These are phyloP conservation scores for Rhopalosiphum padi DNA, from an alignment of 1,140 invertebrate genomes.

Conservation along the genomic window DNA sequence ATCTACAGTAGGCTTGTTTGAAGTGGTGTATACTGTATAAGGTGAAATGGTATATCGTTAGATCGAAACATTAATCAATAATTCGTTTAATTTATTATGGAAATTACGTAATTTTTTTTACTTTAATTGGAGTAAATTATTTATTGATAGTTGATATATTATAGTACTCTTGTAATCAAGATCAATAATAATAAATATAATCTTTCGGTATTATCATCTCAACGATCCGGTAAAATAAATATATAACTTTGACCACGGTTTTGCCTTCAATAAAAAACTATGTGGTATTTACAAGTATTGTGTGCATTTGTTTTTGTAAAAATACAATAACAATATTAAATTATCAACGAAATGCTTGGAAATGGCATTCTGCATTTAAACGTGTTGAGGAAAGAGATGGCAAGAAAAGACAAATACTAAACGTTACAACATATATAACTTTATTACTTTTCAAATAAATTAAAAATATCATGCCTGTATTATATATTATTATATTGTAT, in stretches of 20 bases:
- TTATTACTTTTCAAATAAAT: slow-evolving; percentile 35
- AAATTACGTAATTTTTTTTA: not conserved
- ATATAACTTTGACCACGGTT: not conserved
- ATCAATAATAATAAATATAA: not conserved
- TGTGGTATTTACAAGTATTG: no score
- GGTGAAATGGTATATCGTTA: not conserved
- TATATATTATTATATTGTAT: not conserved
- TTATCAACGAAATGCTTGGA: not conserved
- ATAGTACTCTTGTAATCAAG: not conserved
- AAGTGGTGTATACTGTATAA: not conserved
- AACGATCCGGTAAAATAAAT: not conserved
- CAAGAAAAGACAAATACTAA: not conserved
- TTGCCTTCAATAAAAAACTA: not conserved
- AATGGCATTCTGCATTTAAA: not conserved
- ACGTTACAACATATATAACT: not conserved
- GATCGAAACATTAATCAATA: not conserved
- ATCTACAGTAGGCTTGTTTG: not conserved
- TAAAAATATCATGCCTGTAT: slow-evolving; percentile 7
- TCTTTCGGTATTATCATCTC: not conserved
- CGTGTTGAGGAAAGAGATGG: not conserved
- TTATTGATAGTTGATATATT: not conserved
- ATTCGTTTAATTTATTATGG: not conserved
- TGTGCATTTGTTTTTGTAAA: no score
- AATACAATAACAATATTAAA: not conserved
- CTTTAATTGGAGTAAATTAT: not conserved